These are phyloP conservation scores for Andrena cerasifolii DNA, from an alignment of 1,140 invertebrate genomes.

Conservation along the genomic window DNA sequence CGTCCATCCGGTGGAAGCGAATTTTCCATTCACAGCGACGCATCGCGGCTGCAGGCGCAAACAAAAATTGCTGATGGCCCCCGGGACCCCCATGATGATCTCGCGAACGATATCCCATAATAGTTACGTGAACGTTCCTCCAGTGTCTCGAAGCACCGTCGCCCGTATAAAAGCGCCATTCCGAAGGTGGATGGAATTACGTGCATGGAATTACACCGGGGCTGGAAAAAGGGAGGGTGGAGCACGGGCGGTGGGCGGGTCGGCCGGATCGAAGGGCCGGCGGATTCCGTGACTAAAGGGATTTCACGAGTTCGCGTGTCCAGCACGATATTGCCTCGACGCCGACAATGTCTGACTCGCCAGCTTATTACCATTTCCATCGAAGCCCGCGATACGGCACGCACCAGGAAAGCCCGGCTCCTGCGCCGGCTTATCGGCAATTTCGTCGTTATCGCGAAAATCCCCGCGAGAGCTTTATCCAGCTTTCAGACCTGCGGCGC, in stretches of 20 bases:
- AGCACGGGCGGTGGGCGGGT: too few relatives aligned
- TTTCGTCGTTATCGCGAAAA: constrained; percentile 22
- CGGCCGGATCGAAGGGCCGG: constrained; percentile 7
- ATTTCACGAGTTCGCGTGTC: constrained; percentile 46
- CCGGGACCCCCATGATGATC: neutral
- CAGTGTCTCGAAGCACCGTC: neutral
- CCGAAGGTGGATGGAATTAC: constrained; percentile 61
- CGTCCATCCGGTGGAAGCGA: neutral
- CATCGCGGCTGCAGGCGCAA: neutral
- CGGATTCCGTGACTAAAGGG: constrained; percentile 45
- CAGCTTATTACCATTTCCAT: constrained; percentile 44
- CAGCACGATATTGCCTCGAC: constrained; percentile 9
- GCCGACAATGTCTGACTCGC: constrained; percentile 14
- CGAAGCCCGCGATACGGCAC: constrained; percentile 29
- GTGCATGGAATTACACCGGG: constrained; percentile 59
- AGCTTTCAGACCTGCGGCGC: neutral
- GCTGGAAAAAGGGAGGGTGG: constrained; percentile 32
- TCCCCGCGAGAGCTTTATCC: neutral
- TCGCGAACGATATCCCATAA: constrained; percentile 28
- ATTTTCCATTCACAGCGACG: neutral
- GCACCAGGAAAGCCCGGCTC: neutral
- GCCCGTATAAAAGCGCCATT: constrained; percentile 52
- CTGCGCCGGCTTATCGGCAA: constrained; percentile 3
- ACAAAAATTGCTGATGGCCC: constrained; percentile 21
- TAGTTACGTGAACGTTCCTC: constrained; percentile 30